Evolutionary conservation across 2,888 invertebrate species (phyloP).

Genomic region (Tenthredo distinguenda): DNA sequence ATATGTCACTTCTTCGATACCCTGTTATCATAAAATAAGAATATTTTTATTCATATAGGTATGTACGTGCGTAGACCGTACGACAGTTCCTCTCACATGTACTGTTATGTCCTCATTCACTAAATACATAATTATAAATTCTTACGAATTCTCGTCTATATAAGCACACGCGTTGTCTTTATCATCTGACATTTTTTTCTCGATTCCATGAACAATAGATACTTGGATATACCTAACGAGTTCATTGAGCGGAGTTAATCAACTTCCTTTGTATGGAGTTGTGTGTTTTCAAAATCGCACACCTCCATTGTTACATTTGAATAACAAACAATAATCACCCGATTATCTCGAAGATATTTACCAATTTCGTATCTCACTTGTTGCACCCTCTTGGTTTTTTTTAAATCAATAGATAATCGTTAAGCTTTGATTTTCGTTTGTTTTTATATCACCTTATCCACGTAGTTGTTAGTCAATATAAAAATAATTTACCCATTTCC

Average conservation of each 20-base stretch:
- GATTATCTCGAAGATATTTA: neutral
- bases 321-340: neutral
- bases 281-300: neutral
- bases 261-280: slow-evolving; percentile 15
- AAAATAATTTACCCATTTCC: neutral
- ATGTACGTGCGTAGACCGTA: neutral
- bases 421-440: neutral
- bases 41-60: neutral
- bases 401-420: neutral
- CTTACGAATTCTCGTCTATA: neutral
- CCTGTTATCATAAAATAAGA: neutral
- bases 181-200: neutral
- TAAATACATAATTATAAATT: slow-evolving; percentile 18
- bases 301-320: neutral
- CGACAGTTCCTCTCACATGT: slow-evolving; percentile 26
- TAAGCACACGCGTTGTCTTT: neutral
- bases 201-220: neutral
- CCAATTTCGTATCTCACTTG: neutral
- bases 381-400: neutral
- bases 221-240: neutral
- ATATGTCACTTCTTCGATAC: neutral
- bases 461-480: neutral
- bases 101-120: slow-evolving; percentile 49
- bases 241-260: neutral
- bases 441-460: neutral